Base-by-base conservation (phyloP, 2,797 vertebrate genomes). In the Allobates femoralis region DNA sequence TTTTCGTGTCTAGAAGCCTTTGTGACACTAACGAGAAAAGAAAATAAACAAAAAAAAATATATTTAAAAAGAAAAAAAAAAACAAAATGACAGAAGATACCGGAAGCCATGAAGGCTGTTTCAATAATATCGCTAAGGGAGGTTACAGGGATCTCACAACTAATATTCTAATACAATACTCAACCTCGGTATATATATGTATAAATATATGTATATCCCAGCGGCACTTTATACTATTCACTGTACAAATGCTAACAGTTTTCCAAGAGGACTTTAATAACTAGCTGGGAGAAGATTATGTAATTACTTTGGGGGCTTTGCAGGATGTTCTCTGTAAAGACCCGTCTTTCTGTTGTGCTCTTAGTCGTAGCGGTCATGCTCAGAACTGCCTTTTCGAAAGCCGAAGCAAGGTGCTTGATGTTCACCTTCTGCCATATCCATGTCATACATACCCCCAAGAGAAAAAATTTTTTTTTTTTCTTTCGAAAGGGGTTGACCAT, bases 141-240 rank as follows among this genome's bases (percentile, higher is more conserved):
- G 95, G 94, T 95, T 96, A 96, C 97, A 97, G 96, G 97, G 97
- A 96, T 95, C 96, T 96, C 94, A 96, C 96, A 93, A 95, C 94
- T 96, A 95, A 96, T 94, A 94, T 94, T 95, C 94, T 94, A 95
- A 95, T 93, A 94, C 94, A 93, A 94, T 94, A 94, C 93, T 94
- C 94, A 92, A 93, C 95, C 95, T 95, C 96, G 96, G 95, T 96
- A 94, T 96, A 93, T 96, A 95, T 96, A 96, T 95, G 95, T 94
- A 94, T 92, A 94, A 92, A 95, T 93, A 93, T 95, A 94, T 94
- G 96, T 93, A 94, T 94, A 96, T 96, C 97, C 96, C 96, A 97
- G 97, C 96, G 95, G 98, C 98, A 99, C 98, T 99, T 99, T 99
- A 99, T 96, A 97, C 96, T 96, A 96, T 96, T 96, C 96, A 97